Percentiles rank a stretch among this genome's conserved stretches.
Evolutionary conservation across 1,140 invertebrate genomes (phyloP).

Genomic region (Halesus radiatus): DNA sequence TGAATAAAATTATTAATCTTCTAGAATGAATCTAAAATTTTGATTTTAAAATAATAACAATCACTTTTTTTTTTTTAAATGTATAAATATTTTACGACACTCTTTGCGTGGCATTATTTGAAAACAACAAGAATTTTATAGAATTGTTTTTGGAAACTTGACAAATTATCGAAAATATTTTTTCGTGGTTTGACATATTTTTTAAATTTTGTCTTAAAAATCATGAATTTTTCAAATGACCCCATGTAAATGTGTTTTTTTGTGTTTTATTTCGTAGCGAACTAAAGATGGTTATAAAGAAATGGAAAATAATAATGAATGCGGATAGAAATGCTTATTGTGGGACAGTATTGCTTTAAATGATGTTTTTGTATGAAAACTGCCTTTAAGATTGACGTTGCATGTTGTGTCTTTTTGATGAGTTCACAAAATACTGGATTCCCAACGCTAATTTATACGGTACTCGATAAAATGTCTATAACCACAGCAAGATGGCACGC

Average conservation of each 20-base stretch:
- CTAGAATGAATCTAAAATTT: slow-evolving; percentile 31
- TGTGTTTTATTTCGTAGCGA: not conserved
- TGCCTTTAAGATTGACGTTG: slow-evolving; percentile 19
- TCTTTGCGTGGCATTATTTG: slow-evolving; percentile 5
- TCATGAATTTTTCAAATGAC: not conserved
- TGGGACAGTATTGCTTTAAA: slow-evolving; percentile 36
- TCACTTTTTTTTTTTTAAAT: not conserved
- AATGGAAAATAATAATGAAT: not conserved
- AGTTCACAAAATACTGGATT: slow-evolving; percentile 31
- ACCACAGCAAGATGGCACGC: no score
- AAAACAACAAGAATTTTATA: not conserved
- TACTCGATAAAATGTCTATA: not conserved
- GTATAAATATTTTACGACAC: not conserved
- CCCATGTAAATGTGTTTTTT: not conserved
- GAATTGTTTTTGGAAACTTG: no score
- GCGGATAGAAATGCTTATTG: slow-evolving; percentile 18
- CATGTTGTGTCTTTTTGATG: not conserved
- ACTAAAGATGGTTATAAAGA: slow-evolving; percentile 11
- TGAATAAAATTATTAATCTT: slow-evolving; percentile 20
- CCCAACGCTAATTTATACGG: not conserved
- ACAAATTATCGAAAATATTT: no score
- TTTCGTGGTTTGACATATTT: not conserved
- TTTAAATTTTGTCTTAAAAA: not conserved
- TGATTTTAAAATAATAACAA: slow-evolving; percentile 5
- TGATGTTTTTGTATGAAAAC: slow-evolving; percentile 38